Evolutionary conservation across 2,113 vertebrate species (phyloP).

Genomic region (Albula glossodonta): DNA sequence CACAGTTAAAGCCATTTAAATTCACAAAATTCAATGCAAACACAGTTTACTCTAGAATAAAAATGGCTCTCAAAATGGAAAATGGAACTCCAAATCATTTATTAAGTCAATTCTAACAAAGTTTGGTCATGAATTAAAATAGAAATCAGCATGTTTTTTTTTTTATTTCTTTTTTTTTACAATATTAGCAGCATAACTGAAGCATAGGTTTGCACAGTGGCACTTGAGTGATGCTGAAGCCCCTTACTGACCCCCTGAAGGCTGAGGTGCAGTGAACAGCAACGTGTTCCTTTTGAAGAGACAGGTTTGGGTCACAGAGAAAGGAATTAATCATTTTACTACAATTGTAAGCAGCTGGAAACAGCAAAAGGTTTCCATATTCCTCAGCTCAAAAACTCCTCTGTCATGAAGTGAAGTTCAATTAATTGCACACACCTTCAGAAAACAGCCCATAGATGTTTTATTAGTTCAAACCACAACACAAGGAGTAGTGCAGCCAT

Average conservation of each 20-base stretch:
- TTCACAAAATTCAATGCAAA: not conserved
- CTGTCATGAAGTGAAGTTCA: not conserved
- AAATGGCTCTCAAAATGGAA: not conserved
- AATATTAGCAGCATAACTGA: not conserved
- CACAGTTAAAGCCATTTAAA: not conserved
- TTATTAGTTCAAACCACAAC: slow-evolving; percentile 81
- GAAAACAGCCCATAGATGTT: slow-evolving; percentile 68
- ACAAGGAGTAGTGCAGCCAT: slow-evolving; percentile 78
- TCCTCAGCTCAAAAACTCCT: too few relatives aligned
- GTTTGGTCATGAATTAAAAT: not conserved
- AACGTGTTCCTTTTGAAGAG: not conserved
- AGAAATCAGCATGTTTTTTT: not conserved
- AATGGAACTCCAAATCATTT: not conserved
- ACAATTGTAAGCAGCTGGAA: not conserved
- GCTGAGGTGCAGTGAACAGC: not conserved
- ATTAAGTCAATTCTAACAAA: not conserved
- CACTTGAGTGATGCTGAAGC: not conserved
- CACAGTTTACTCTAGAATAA: not conserved
- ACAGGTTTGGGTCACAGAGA: not conserved
- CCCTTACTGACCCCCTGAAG: not conserved
- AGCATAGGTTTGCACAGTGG: not conserved
- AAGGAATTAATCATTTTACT: not conserved
- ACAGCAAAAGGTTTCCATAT: not conserved
- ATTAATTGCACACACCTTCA: slow-evolving; percentile 44
- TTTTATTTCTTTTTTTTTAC: not conserved